These are phyloP conservation scores for Bryconaethiops microstoma DNA, from an alignment of 2,797 vertebrate genomes.

Conservation along the genomic window DNA sequence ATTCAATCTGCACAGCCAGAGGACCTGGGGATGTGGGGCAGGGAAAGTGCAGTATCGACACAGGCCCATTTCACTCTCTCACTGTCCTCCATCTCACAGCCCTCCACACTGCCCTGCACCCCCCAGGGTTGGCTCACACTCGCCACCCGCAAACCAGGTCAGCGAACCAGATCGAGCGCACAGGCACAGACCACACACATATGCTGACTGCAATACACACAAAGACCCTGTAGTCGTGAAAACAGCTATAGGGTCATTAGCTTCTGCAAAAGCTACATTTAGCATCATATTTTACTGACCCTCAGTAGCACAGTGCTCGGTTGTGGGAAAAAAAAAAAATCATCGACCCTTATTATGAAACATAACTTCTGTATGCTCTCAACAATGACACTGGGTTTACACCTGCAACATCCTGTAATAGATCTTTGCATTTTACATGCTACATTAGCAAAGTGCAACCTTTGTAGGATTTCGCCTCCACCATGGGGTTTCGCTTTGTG, in stretches of 20 bases:
- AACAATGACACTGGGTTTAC: slow-evolving; percentile 3
- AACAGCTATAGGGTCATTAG: slow-evolving; percentile 2
- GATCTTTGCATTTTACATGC: slow-evolving; percentile 34
- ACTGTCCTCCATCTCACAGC: slow-evolving; percentile 36
- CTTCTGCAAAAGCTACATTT: slow-evolving; percentile 7
- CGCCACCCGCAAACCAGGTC: slow-evolving; percentile 56
- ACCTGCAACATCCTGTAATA: slow-evolving; percentile 10
- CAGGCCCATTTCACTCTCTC: slow-evolving; percentile 47
- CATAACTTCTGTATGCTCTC: slow-evolving; percentile 10
- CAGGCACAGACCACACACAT: slow-evolving; percentile 31
- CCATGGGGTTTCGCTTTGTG: slow-evolving; percentile 27
- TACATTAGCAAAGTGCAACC: slow-evolving; percentile 29
- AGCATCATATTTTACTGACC: neutral
- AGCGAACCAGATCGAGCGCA: slow-evolving; percentile 45
- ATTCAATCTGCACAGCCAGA: slow-evolving; percentile 64
- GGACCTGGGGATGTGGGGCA: slow-evolving; percentile 60
- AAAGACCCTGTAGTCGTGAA: neutral
- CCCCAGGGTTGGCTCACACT: slow-evolving; percentile 43
- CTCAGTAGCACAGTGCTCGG: neutral
- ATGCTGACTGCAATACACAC: slow-evolving; percentile 22
- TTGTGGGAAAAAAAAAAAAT: slow-evolving; percentile 24
- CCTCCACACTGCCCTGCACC: slow-evolving; percentile 28
- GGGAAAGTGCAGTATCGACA: slow-evolving; percentile 65
- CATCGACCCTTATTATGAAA: slow-evolving; percentile 1
- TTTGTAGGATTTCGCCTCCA: slow-evolving; percentile 8